Evolutionary conservation across 2,888 invertebrate species (phyloP).

Genomic region (Eudasyphora cyanicolor): DNA sequence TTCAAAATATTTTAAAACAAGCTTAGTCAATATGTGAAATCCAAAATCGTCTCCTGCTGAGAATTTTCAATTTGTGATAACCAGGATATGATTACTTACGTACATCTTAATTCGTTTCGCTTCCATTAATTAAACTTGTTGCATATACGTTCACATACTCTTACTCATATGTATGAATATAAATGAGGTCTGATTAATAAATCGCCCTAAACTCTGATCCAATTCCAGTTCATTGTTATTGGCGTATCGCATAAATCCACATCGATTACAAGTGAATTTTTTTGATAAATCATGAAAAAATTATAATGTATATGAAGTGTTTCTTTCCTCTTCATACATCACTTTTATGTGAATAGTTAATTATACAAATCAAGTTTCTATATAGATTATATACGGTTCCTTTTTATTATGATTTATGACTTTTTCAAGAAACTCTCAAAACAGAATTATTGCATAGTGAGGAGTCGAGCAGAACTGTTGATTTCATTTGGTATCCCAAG

Average conservation of each 20-base stretch:
- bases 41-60: not conserved
- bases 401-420: constrained; percentile 63
- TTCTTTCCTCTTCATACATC: not conserved
- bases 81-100: not conserved
- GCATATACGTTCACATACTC: no score
- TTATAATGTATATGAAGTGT: not conserved
- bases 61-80: not conserved
- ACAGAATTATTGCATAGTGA: constrained; percentile 16
- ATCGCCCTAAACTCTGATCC: not conserved
- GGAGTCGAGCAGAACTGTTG: not conserved
- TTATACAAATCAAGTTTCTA: constrained; percentile 47
- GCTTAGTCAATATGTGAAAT: no score
- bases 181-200: constrained; percentile 4
- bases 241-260: not conserved
- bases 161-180: no score
- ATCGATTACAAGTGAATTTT: constrained; percentile 26
- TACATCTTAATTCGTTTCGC: not conserved
- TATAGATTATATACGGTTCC: constrained; percentile 44
- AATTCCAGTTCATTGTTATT: constrained; percentile 1
- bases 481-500: constrained; percentile 19
- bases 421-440: constrained; percentile 23
- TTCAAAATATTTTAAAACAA: no score
- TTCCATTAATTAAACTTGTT: constrained; percentile 9
- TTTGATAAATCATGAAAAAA: constrained; percentile 24
- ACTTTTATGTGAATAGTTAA: constrained; percentile 38